Base-by-base conservation (phyloP, 2,888 invertebrate species). In the Chrysina gloriosa region DNA sequence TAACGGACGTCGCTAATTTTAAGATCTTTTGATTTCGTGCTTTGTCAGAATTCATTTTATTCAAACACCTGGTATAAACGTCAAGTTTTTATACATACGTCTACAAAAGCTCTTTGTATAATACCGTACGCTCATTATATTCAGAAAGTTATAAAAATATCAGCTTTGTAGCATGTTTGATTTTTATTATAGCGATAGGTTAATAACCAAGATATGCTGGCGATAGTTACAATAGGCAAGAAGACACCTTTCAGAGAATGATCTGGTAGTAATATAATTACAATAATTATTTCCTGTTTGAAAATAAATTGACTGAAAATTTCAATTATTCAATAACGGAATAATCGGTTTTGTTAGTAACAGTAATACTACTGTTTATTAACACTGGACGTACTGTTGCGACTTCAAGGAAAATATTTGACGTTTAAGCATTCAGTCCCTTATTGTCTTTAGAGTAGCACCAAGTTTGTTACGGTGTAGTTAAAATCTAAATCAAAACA, bases 1-100 rank as follows among this genome's bases (percentile, higher is more conserved):
- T 27, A 45, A 58, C 58, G 58, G 27, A 25, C 58, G 58, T 21
- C 45, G 65, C 65, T 56, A 65, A 56, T 45, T 65, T 65, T 45
- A 65, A 56, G 34, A 54, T 47, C 65, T 52, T 54, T 65, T 65
- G 65, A 65, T 54, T 45, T 56, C 42, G 19, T 14, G 29, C 7
- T 39, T 36, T n/a, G 14, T 39, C 39, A 14, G 25, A 39, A 58
- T 58, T 39, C 39, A 58, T 58, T 23, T 39, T 58, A 39, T 58
- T 39, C 58, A 25, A 58, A 39, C 58, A 39, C 39, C 39, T 39
- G 39, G 39, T 25, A 25, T 39, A 39, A 39, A 54, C 25, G 14
- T 23, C 19, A 7, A 6, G 7, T 58, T 39, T 9, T 58, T 34
- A 9, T 34, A 19, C 34, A 1, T 54, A 25, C 14, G 25, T 3